Evolutionary conservation across 2,888 invertebrate genomes (phyloP).

Genomic region (Venustoraphidia nigricollis): DNA sequence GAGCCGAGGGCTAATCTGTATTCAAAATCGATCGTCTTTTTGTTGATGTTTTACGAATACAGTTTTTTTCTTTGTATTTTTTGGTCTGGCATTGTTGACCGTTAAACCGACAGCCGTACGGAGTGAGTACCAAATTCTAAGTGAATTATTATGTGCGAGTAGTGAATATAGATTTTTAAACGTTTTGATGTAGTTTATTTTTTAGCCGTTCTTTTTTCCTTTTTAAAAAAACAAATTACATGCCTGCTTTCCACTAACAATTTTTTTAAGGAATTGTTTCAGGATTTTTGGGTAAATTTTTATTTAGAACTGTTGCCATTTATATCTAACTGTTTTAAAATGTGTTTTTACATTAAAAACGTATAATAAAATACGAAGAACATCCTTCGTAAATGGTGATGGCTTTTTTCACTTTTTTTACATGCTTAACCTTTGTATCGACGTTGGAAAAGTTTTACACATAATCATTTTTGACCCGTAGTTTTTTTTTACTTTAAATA

Average conservation of each 20-base stretch:
- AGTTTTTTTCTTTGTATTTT: slow-evolving; percentile 45
- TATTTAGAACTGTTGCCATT: no score
- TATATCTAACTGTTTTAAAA: no score
- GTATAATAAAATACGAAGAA: no score
- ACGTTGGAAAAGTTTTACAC: no score
- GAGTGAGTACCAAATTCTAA: slow-evolving; percentile 46
- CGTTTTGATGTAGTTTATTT: slow-evolving; percentile 7
- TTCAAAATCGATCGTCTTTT: no score
- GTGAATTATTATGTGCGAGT: slow-evolving; percentile 31
- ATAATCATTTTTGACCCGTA: no score
- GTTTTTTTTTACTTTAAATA: neutral
- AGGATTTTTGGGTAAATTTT: slow-evolving; percentile 20
- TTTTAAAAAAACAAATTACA: slow-evolving; percentile 3
- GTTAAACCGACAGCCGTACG: slow-evolving; percentile 38
- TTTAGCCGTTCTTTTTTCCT: slow-evolving; percentile 7
- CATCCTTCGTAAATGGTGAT: no score
- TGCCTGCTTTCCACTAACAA: neutral
- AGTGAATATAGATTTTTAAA: slow-evolving; percentile 10
- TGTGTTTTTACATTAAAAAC: no score
- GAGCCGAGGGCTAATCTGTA: no score
- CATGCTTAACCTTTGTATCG: no score
- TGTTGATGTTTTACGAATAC: slow-evolving; percentile 3
- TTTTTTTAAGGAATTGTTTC: slow-evolving; percentile 12
- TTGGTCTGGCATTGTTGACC: slow-evolving; percentile 50
- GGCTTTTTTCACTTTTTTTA: no score